Base-by-base conservation (phyloP, 1,140 invertebrate genomes). In the Drosophila tristis region DNA sequence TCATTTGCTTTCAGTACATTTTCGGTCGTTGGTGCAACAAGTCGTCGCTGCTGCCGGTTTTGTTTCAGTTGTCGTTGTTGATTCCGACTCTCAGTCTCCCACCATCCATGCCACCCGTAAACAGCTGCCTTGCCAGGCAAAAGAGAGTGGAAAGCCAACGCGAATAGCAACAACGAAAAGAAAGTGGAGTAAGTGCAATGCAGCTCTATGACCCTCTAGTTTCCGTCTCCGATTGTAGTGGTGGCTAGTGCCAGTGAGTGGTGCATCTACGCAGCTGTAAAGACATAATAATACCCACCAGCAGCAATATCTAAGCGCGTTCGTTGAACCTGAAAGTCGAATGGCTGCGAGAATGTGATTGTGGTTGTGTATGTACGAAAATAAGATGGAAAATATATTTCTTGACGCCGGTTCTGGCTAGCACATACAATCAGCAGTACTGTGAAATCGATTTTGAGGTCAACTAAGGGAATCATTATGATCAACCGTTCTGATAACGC, bases 21-120 rank as follows among this genome's bases (percentile, higher is more conserved):
- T 80, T 78, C 62, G 63, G 61, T 74, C 62, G 61, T 74, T 77
- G 73, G 57, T 89, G 84, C 84, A 90, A 90, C 84, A 89, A 89
- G 85, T 89, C 81, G 65, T 61, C 50, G 65, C 20, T 39, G 57
- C 56, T 64, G 45, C 25, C 13, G 51, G 15, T 15, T 45, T 29
- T 56, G 73, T 68, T 63, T 65, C 62, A 26, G 29, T 29, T 7
- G 7, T 29, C 7, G 29, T 31, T 31, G 31, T 31, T 39, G 35
- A 13, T 39, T 4, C 4, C 4, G 35, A 39, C 35, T 11, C 35
- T 39, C 9, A 35, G 31, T 35, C 9, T 35, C 31, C 31, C 31
- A 35, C 31, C 31, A 39, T 39, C 35, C 35, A 39, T 39, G 35
- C 35, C 35, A 39, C 35, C 35, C 35, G 11, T 13, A 39, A 63